These are phyloP conservation scores for Channa argus DNA, from an alignment of 2,113 vertebrate species.

Conservation along the genomic window DNA sequence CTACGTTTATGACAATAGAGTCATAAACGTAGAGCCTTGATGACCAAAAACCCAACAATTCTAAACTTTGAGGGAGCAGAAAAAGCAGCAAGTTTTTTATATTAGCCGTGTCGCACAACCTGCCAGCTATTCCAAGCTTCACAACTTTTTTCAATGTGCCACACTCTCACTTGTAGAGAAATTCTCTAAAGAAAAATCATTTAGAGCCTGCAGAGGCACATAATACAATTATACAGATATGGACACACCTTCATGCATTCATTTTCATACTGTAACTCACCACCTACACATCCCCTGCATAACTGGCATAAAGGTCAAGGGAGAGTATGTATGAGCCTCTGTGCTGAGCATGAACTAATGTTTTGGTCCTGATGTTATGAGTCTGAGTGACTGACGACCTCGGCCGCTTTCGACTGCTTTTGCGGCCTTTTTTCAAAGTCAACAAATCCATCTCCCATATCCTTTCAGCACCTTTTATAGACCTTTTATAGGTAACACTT, in stretches of 20 bases:
- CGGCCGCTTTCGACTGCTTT: slow-evolving; percentile 6
- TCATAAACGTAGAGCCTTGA: background rate
- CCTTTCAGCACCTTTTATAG: slow-evolving; percentile 7
- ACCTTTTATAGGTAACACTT: background rate
- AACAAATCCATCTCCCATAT: background rate
- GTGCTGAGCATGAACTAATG: slow-evolving; percentile 5
- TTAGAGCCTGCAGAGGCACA: background rate
- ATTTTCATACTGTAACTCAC: background rate
- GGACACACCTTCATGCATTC: background rate
- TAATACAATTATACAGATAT: background rate
- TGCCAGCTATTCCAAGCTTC: background rate
- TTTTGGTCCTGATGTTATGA: slow-evolving; percentile 21
- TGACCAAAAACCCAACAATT: background rate
- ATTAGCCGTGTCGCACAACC: background rate
- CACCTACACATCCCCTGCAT: slow-evolving; percentile 5
- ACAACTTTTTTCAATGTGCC: too few relatives aligned
- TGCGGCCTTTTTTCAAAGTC: slow-evolving; percentile 2
- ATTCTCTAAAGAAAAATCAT: background rate
- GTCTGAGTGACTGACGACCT: slow-evolving; percentile 7
- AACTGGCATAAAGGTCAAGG: slow-evolving; percentile 14
- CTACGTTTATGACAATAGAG: background rate
- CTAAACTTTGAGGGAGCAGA: background rate
- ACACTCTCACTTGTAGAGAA: background rate
- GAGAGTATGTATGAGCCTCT: background rate
- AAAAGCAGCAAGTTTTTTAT: background rate